These are phyloP conservation scores for Eudasyphora cyanicolor DNA, from an alignment of 2,888 invertebrate genomes.

Conservation along the genomic window DNA sequence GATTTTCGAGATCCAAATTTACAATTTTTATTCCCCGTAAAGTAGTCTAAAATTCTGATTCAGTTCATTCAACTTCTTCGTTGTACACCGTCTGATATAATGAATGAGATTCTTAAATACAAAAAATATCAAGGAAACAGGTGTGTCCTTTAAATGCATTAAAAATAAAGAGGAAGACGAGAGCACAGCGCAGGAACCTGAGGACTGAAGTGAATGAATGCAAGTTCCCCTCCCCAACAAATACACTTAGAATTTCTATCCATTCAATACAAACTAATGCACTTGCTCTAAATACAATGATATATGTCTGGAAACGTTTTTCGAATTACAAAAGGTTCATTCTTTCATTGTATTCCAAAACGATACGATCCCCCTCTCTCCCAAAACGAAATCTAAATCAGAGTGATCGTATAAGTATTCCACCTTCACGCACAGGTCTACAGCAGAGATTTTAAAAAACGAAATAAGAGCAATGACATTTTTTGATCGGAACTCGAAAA, in stretches of 20 bases:
- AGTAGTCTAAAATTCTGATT: background rate
- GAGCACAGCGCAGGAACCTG: conserved; percentile 15
- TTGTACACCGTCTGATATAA: background rate
- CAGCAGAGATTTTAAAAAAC: conserved; percentile 21
- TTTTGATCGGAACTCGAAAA: conserved; percentile 36
- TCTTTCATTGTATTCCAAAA: background rate
- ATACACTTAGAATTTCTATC: conserved; percentile 1
- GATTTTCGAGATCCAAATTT: too few species aligned
- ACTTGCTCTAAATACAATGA: conserved; percentile 62
- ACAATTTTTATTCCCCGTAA: too few species aligned
- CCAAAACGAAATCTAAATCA: conserved; percentile 22
- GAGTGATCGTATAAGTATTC: conserved; percentile 15
- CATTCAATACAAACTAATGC: conserved; percentile 14
- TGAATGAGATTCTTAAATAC: background rate
- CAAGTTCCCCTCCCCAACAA: background rate
- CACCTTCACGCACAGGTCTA: conserved; percentile 24
- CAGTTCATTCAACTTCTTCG: background rate
- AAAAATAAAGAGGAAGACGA: background rate
- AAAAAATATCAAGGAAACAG: conserved; percentile 58
- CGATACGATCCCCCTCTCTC: background rate
- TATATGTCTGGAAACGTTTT: conserved; percentile 58
- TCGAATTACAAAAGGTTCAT: conserved; percentile 55
- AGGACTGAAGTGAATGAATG: conserved; percentile 42
- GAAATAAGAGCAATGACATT: conserved; percentile 62
- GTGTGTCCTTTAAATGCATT: conserved; percentile 61